phyloP scores from a whole-genome alignment of 2,888 invertebrate species.

The Scaptomyza parva region DNA sequence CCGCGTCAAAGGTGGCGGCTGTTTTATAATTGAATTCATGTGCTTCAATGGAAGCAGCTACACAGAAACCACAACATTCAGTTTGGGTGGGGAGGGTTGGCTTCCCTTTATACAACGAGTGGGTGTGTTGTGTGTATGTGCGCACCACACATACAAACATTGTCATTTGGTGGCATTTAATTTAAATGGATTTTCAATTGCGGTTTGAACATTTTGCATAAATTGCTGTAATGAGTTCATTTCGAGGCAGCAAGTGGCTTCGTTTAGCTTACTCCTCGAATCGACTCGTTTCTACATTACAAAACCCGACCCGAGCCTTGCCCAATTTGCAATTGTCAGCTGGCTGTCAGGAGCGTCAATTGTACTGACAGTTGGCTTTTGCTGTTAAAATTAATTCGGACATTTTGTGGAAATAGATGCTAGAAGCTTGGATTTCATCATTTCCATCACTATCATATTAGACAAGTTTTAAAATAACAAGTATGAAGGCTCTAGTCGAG shows the following conservation, averaged over 20 bases:
- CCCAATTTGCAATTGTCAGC: conserved; percentile 75
- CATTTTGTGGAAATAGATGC: too few species aligned
- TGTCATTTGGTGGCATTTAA: conserved; percentile 66
- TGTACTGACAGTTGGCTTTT: conserved; percentile 72
- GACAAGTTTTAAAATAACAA: too few species aligned
- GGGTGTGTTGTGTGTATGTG: conserved; percentile 13
- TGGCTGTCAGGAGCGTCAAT: conserved; percentile 66
- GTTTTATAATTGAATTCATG: conserved; percentile 84
- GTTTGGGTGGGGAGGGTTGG: conserved; percentile 4
- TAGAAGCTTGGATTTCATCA: too few species aligned
- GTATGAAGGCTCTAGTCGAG: too few species aligned
- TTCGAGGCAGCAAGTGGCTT: conserved; percentile 66
- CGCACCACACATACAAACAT: conserved; percentile 16
- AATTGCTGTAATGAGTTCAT: conserved; percentile 83
- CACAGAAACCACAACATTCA: conserved; percentile 44
- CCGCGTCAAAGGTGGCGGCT: conserved; percentile 74
- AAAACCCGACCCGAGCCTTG: conserved; percentile 7
- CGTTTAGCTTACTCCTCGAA: conserved; percentile 38
- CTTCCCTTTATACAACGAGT: conserved; percentile 41
- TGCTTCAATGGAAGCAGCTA: conserved; percentile 79
- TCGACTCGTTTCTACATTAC: conserved; percentile 1
- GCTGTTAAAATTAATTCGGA: conserved; percentile 71
- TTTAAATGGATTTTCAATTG: conserved; percentile 84
- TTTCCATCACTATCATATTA: too few species aligned
- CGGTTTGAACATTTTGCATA: conserved; percentile 83